Evolutionary conservation across 92 coral and sea anemone genomes (phyloP).

Genomic region (Phenganax stokvisi): DNA sequence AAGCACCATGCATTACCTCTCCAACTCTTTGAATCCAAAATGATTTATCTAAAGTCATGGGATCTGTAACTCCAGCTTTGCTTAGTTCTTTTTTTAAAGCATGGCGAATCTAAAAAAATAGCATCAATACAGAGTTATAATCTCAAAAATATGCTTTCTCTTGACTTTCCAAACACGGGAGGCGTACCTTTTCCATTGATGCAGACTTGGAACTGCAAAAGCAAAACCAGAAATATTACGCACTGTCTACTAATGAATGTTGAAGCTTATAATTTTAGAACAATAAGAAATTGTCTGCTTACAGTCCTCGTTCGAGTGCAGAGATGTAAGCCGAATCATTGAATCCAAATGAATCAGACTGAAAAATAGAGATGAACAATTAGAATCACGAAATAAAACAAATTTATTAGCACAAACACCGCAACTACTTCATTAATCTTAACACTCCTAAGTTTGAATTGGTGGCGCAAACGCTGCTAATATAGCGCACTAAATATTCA

Average conservation of each 20-base stretch:
- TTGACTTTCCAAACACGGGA: background rate
- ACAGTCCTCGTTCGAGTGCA: slow-evolving; percentile 75
- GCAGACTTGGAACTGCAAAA: slow-evolving; percentile 67
- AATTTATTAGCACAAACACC: too few species aligned
- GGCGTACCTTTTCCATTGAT: slow-evolving; percentile 68
- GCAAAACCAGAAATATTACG: background rate
- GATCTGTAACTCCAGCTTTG: slow-evolving; percentile 93
- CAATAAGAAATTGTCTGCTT: slow-evolving; percentile 35
- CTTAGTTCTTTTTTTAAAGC: slow-evolving; percentile 74
- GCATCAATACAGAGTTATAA: background rate
- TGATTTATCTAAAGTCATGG: slow-evolving; percentile 90
- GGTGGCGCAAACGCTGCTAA: too few species aligned
- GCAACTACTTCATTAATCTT: too few species aligned
- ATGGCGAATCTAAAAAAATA: slow-evolving; percentile 59
- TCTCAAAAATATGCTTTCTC: background rate
- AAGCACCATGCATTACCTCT: slow-evolving; percentile 57
- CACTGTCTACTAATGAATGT: background rate
- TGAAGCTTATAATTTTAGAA: too few species aligned
- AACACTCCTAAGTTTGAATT: too few species aligned
- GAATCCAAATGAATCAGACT: slow-evolving; percentile 54
- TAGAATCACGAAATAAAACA: background rate
- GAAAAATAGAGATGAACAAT: slow-evolving; percentile 18
- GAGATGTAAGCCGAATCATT: slow-evolving; percentile 68
- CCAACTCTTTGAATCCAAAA: slow-evolving; percentile 99
- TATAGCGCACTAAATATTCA: too few species aligned